Base-by-base conservation (phyloP, 2,888 invertebrate genomes). In the Catocala fraxini region DNA sequence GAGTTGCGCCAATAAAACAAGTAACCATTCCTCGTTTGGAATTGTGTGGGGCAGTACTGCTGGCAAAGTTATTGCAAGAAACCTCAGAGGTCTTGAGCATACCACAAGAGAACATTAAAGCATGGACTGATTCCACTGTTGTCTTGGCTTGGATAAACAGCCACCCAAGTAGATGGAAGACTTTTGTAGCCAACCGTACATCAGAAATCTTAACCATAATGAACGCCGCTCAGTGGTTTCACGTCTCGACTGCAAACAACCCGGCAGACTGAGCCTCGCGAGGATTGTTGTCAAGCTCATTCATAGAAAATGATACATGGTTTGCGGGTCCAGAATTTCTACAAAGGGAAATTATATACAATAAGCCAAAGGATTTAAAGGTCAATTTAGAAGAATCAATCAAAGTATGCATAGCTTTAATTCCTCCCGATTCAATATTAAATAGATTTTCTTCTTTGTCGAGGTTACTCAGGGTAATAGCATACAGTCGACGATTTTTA, bases 191-290 rank as follows among this genome's bases (percentile, higher is more conserved):
- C 4, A 63, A 63, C 42, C 35, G 63, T 5, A 59, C 58, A 4
- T 15, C 62, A 4, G 62, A 54, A 46, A 54, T 63, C 5, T 55
- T 58, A 12, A 11, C 48, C n/a, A 13, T n/a, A 6, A 45, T 57
- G 41, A 51, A 13, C 11, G 34, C 54, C 1, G 12, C 49, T 10
- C 62, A 61, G 6, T 70, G 65, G 68, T 55, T 43, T 52, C 65
- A 71, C 45, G 63, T 68, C 0, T 10, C 39, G 0, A 56, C 67
- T 4, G 41, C 41, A 6, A 43, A 64, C 4, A 70, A 70, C 34
- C 63, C 65, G 12, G 71, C 68, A 6, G 71, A 71, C 43, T 59
- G 58, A 6, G 68, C 66, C 2, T 65, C 71, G 0, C 35, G 71
- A 41, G 68, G 68, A n/a, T n/a, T 65, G 15, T 10, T 56, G 35